These are phyloP conservation scores for Sigmodon hispidus DNA, from an alignment of 2,113 vertebrate genomes.

Conservation along the genomic window DNA sequence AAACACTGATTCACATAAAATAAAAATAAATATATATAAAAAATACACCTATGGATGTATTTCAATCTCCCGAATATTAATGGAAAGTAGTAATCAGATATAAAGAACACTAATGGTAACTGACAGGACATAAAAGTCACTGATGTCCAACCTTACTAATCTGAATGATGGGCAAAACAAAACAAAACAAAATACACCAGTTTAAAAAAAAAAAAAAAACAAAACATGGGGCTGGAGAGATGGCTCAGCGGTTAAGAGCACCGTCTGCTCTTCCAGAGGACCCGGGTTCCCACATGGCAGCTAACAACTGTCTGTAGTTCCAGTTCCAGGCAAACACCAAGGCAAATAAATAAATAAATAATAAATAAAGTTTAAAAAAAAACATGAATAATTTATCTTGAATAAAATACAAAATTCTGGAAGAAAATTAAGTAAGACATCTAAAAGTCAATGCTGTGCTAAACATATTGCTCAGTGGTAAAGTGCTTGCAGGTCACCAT, in stretches of 20 bases:
- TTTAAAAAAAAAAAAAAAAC: neutral
- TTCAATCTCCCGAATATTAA: neutral
- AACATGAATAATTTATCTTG: neutral
- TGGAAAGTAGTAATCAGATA: neutral
- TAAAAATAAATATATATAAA: too few species aligned
- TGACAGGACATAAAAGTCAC: neutral
- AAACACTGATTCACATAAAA: too few species aligned
- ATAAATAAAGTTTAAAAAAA: too few species aligned
- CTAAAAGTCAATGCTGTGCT: neutral
- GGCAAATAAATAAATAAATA: too few species aligned
- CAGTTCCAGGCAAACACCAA: too few species aligned
- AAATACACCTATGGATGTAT: neutral
- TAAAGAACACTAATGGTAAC: neutral
- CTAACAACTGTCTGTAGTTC: too few species aligned
- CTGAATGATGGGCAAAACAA: neutral
- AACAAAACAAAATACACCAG: too few species aligned
- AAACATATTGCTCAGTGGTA: neutral
- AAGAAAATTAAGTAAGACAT: neutral
- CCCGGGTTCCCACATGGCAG: too few species aligned
- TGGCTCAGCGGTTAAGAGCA: too few species aligned
- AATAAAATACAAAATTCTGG: neutral
- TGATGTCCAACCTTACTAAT: neutral
- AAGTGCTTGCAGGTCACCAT: neutral
- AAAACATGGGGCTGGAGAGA: too few species aligned
- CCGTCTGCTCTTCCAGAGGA: too few species aligned